These are phyloP conservation scores for Ethmia dodecea DNA, from an alignment of 2,888 invertebrate species.

Conservation along the genomic window DNA sequence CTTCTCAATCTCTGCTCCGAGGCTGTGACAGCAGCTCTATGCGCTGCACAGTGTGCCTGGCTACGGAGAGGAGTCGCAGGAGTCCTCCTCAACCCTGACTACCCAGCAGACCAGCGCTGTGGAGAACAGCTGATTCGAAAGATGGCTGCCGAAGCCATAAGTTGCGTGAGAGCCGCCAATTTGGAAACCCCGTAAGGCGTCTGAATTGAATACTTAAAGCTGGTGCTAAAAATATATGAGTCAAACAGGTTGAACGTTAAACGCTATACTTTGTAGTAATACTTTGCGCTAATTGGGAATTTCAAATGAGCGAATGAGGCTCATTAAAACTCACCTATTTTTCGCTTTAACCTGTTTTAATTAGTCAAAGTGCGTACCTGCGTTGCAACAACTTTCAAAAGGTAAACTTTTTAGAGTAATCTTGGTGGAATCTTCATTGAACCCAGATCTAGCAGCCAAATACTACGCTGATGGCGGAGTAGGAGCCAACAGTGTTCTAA, in stretches of 20 bases:
- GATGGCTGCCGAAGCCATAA: conserved; percentile 44
- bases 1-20: conserved; percentile 57
- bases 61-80: conserved; percentile 50
- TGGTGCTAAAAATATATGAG: no score
- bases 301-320: no score
- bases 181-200: conserved; percentile 54
- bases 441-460: conserved; percentile 32
- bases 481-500: conserved; percentile 53
- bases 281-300: no score
- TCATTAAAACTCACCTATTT: no score
- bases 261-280: no score
- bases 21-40: conserved; percentile 35
- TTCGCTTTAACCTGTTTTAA: no score
- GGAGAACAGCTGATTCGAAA: conserved; percentile 44
- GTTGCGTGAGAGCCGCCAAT: conserved; percentile 42
- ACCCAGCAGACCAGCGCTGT: conserved; percentile 33
- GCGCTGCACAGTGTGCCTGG: conserved; percentile 53
- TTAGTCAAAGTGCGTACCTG: no score
- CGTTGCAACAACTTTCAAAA: no score
- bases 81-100: conserved; percentile 51
- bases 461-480: conserved; percentile 49
- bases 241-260: no score
- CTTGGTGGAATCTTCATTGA: conserved; percentile 45
- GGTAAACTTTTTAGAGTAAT: conserved; percentile 46
- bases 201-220: no score